These are phyloP conservation scores for Coccyzus lansbergi DNA, from an alignment of 2,797 vertebrate genomes.

Conservation along the genomic window DNA sequence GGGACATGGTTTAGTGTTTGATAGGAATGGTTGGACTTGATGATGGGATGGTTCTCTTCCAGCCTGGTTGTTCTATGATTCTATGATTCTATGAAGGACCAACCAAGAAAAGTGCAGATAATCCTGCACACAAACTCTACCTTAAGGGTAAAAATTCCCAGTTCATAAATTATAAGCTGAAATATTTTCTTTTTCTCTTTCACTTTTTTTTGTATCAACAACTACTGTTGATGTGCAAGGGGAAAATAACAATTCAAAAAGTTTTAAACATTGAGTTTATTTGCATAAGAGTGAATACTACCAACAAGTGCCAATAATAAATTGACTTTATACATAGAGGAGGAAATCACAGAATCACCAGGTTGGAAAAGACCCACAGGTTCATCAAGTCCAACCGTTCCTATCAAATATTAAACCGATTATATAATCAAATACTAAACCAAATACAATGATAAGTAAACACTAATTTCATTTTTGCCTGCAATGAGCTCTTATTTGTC, in stretches of 20 bases:
- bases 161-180: background rate
- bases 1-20: too few species aligned
- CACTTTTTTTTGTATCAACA: too few species aligned
- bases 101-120: background rate
- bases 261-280: background rate
- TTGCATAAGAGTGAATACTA: background rate
- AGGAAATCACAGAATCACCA: too few species aligned
- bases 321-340: background rate
- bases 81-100: too few species aligned
- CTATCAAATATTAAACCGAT: too few species aligned
- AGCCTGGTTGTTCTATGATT: too few species aligned
- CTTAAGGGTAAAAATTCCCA: background rate
- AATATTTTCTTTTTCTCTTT: rapidly evolving
- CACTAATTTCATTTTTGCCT: background rate
- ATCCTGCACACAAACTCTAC: background rate
- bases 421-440: too few species aligned
- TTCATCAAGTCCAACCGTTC: too few species aligned
- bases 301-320: background rate
- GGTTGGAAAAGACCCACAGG: too few species aligned
- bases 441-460: background rate
- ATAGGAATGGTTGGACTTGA: too few species aligned
- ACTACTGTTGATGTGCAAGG: background rate
- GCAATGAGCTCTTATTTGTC: background rate
- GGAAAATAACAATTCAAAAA: background rate
- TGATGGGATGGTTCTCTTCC: too few species aligned